Percentiles rank a stretch among this genome's conserved stretches.
Conservation (phyloP, 2,113 vertebrate species). For the Austrofundulus limnaeus region DNA sequence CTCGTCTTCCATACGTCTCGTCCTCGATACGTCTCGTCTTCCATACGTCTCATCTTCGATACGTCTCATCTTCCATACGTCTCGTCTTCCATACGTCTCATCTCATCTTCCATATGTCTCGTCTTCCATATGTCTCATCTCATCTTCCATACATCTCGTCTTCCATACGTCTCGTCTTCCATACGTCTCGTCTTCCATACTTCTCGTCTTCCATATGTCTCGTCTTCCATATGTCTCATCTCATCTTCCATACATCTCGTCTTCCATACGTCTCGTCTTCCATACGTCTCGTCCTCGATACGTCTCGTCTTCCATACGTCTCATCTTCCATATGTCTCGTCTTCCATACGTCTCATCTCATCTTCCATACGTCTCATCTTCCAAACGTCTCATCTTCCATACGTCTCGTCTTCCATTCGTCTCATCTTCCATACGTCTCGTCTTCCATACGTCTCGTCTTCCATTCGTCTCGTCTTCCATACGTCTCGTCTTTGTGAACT, state of each 20-base stretch:
- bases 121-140: slow-evolving; percentile 59
- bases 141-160: no score
- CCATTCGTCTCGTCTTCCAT: slow-evolving; percentile 53
- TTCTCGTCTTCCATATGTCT: no score
- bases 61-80: no score
- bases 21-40: slow-evolving; percentile 62
- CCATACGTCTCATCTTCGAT: slow-evolving; percentile 53
- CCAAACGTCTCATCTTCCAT: no score
- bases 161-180: slow-evolving; percentile 49
- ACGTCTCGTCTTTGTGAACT: slow-evolving; percentile 60
- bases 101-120: no score
- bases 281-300: no score
- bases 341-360: slow-evolving; percentile 62
- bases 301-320: slow-evolving; percentile 55
- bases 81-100: slow-evolving; percentile 57
- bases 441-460: slow-evolving; percentile 61
- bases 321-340: no score
- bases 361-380: slow-evolving; percentile 47
- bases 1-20: no score
- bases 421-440: no score
- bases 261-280: slow-evolving; percentile 48
- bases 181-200: no score
- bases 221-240: slow-evolving; percentile 58
- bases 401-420: slow-evolving; percentile 54
- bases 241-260: no score